phyloP scores from a whole-genome alignment of 2,113 vertebrate genomes.

The Anguilla rostrata region DNA sequence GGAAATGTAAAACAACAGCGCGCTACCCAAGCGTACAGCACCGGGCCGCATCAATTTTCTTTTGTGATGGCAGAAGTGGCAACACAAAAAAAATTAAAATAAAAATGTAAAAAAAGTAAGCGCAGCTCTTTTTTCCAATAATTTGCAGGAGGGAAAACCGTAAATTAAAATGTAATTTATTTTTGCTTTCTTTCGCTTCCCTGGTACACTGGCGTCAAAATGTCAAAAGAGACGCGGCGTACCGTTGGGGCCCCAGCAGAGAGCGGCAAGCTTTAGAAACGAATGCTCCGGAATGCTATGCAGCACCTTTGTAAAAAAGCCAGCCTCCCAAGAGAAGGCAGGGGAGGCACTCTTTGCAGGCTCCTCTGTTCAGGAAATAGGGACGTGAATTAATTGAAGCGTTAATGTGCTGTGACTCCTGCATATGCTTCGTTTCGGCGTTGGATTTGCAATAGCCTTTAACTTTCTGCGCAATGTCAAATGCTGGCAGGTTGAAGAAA shows the following conservation, averaged over 20 bases:
- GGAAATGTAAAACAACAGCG: slow-evolving; percentile 43
- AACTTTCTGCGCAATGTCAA: slow-evolving; percentile 49
- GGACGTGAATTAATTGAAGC: slow-evolving; percentile 64
- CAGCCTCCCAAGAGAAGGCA: neutral
- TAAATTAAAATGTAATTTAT: slow-evolving; percentile 61
- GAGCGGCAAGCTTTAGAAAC: slow-evolving; percentile 20
- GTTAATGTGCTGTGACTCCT: slow-evolving; percentile 67
- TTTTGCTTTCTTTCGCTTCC: slow-evolving; percentile 54
- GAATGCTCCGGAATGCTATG: neutral
- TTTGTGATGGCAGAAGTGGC: slow-evolving; percentile 44
- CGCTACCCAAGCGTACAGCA: slow-evolving; percentile 20
- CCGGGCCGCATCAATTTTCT: slow-evolving; percentile 51
- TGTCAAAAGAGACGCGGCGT: slow-evolving; percentile 51
- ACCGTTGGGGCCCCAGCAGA: slow-evolving; percentile 39
- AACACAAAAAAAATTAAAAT: slow-evolving; percentile 21
- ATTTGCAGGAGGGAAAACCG: slow-evolving; percentile 33
- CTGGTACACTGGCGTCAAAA: slow-evolving; percentile 42
- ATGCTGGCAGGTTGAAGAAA: slow-evolving; percentile 54
- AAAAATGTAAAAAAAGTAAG: slow-evolving; percentile 31
- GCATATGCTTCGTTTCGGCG: slow-evolving; percentile 25
- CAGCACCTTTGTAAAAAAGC: neutral
- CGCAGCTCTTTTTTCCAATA: slow-evolving; percentile 30
- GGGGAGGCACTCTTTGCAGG: neutral
- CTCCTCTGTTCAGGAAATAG: slow-evolving; percentile 47
- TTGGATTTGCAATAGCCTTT: slow-evolving; percentile 40